Conservation (phyloP, 1,140 invertebrate genomes). For the Semibalanus balanoides region DNA sequence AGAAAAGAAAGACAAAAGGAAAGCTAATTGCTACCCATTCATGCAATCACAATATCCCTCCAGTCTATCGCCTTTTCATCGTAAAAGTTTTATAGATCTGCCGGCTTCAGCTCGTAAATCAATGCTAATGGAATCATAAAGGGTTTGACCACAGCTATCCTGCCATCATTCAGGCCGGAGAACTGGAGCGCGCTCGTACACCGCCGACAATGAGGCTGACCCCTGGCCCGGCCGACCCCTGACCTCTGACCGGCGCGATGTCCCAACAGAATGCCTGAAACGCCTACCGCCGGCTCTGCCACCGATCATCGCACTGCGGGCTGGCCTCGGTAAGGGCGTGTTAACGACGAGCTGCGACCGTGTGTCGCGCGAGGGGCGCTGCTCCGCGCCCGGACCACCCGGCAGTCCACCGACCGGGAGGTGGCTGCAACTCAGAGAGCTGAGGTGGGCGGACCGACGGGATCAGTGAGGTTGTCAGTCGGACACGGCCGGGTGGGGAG, state of each 20-base stretch:
- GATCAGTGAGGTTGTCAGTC: background rate
- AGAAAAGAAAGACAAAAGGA: background rate
- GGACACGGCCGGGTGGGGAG: too few species aligned
- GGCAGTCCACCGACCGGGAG: background rate
- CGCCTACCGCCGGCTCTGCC: background rate
- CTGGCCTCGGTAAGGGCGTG: background rate
- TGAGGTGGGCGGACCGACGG: background rate
- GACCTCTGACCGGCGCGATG: background rate
- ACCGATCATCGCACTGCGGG: background rate
- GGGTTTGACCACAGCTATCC: background rate
- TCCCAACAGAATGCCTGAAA: background rate
- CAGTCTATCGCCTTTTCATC: background rate
- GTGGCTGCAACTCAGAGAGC: background rate
- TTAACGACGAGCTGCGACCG: too few species aligned
- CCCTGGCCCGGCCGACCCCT: background rate
- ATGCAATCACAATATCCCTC: background rate
- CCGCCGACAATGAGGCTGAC: background rate
- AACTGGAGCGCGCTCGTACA: background rate
- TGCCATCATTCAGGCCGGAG: background rate
- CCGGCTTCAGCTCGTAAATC: background rate
- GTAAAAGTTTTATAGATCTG: background rate
- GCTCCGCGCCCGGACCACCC: background rate
- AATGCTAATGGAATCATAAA: constrained; percentile 1
- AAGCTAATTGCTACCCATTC: background rate
- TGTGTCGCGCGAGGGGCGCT: background rate